phyloP scores from a whole-genome alignment of 2,888 invertebrate genomes.

The Cremastinae sp. region DNA sequence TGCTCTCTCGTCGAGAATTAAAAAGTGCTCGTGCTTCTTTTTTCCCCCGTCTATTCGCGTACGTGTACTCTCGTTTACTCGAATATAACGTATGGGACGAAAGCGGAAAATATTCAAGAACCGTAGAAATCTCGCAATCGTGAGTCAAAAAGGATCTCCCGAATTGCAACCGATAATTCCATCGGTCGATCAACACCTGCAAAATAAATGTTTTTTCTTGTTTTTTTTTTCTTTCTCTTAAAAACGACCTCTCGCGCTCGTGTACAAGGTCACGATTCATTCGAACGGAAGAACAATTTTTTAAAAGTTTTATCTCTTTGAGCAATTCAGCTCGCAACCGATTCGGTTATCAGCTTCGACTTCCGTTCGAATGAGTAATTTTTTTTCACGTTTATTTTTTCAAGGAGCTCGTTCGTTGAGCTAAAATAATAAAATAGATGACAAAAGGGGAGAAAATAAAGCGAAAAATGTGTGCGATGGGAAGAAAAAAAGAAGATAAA shows the following conservation, averaged over 20 bases:
- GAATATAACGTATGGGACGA: background rate
- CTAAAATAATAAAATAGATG: too few relatives aligned
- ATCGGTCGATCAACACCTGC: conserved; percentile 11
- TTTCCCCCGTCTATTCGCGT: background rate
- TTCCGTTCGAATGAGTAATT: too few relatives aligned
- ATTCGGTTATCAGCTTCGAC: too few relatives aligned
- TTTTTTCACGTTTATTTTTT: too few relatives aligned
- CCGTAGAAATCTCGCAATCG: background rate
- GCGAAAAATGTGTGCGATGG: background rate
- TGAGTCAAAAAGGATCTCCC: conserved; percentile 4
- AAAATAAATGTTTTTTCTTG: conserved; percentile 11
- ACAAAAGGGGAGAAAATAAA: too few relatives aligned
- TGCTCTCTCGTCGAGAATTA: too few relatives aligned
- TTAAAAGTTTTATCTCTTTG: too few relatives aligned
- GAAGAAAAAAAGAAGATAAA: conserved; percentile 44
- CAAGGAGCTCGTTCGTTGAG: conserved; percentile 12
- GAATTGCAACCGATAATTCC: conserved; percentile 8
- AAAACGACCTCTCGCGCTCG: background rate
- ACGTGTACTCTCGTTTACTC: background rate
- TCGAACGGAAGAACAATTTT: background rate
- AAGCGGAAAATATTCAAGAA: background rate
- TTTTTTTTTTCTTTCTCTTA: too few relatives aligned
- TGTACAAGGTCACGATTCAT: background rate
- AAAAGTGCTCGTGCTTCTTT: background rate
- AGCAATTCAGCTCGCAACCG: too few relatives aligned